phyloP scores from a whole-genome alignment of 2,797 vertebrate genomes.

The Rallus crepitans region DNA sequence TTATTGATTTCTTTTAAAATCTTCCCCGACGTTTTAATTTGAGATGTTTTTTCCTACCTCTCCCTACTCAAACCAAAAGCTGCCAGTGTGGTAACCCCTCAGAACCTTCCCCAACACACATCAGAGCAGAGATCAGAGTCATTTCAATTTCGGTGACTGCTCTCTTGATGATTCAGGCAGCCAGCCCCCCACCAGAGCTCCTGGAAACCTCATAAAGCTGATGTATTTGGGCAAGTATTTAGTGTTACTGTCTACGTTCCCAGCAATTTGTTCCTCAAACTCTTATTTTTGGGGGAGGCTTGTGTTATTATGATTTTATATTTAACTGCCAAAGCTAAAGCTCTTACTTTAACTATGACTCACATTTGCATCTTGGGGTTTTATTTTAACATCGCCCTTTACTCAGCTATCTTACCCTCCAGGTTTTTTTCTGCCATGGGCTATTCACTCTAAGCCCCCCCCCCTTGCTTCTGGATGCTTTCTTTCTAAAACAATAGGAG shows the following conservation, averaged over 20 bases:
- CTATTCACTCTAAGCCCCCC: not conserved
- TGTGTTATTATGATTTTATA: not conserved
- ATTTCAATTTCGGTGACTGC: no score
- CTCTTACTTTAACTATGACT: not conserved
- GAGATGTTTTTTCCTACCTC: not conserved
- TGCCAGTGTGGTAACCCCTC: not conserved
- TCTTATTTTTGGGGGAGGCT: no score
- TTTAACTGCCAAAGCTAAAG: not conserved
- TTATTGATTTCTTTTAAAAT: conserved; percentile 14
- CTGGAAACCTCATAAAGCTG: not conserved
- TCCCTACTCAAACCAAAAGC: not conserved
- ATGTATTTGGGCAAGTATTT: not conserved
- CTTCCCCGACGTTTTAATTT: not conserved
- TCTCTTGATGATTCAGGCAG: no score
- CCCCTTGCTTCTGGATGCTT: not conserved
- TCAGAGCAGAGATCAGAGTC: not conserved
- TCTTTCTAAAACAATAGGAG: not conserved
- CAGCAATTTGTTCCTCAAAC: not conserved
- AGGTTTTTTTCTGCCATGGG: not conserved
- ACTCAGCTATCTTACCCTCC: not conserved
- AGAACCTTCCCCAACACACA: not conserved
- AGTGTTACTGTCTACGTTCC: not conserved
- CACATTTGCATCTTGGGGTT: not conserved
- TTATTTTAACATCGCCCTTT: not conserved
- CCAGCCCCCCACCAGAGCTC: not conserved